A percentile compares a stretch with the other conserved stretches of the same genome.
phyloP scores from a whole-genome alignment of 1,140 invertebrate genomes.

The Aphaenogaster rudis region DNA sequence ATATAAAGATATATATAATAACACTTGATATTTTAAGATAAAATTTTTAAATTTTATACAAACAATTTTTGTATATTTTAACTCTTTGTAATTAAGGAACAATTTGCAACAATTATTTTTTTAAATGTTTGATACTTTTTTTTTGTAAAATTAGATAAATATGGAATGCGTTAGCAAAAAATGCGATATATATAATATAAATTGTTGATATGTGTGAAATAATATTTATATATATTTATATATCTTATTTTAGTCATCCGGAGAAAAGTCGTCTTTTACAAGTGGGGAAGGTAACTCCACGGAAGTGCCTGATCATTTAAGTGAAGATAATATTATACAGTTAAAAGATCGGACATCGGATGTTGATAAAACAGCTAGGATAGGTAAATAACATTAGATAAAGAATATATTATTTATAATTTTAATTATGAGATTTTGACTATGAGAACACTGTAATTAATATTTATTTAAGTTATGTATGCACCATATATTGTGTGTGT shows the following conservation, averaged over 20 bases:
- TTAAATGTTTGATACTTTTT: not conserved
- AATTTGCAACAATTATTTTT: slow-evolving; percentile 8
- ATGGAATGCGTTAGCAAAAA: not conserved
- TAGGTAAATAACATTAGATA: slow-evolving; percentile 80
- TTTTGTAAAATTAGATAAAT: not conserved
- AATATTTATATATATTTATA: not conserved
- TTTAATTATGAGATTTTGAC: not conserved
- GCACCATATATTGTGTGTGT: not conserved
- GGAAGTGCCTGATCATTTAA: slow-evolving; percentile 71
- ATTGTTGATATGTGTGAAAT: slow-evolving; percentile 8
- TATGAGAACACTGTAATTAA: slow-evolving; percentile 23
- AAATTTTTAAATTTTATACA: not conserved
- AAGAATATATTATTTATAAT: not conserved
- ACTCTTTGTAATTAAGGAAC: not conserved
- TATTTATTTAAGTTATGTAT: not conserved
- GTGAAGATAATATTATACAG: slow-evolving; percentile 79
- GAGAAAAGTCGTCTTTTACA: slow-evolving; percentile 51
- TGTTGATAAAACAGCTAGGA: slow-evolving; percentile 84
- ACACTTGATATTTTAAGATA: not conserved
- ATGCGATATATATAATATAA: not conserved
- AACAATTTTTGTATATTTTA: slow-evolving; percentile 21
- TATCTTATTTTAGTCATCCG: slow-evolving; percentile 56
- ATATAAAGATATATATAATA: slow-evolving; percentile 14
- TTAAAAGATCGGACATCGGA: slow-evolving; percentile 85
- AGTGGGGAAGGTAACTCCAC: slow-evolving; percentile 73